Evolutionary conservation across 2,113 vertebrate genomes (phyloP).

Genomic region (Enhydra lutris): DNA sequence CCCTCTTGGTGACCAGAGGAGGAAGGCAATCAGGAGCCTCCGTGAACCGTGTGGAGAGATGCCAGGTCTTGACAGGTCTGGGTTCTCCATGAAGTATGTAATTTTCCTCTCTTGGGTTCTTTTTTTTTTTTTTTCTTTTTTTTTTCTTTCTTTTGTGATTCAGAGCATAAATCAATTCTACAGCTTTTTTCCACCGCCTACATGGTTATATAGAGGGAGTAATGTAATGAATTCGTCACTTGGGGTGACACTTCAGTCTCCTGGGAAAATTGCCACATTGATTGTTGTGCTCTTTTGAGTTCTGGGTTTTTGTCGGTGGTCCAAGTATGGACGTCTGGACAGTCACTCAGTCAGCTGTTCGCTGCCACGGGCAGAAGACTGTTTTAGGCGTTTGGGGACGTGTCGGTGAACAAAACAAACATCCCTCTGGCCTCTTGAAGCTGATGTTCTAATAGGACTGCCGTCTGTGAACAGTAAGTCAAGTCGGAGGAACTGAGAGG

Average conservation of each 20-base stretch:
- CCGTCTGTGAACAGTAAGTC: background rate
- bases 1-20: background rate
- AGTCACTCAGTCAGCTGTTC: background rate
- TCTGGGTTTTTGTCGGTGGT: background rate
- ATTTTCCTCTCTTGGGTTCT: background rate
- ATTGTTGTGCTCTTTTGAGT: background rate
- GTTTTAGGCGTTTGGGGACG: background rate
- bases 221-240: background rate
- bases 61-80: background rate
- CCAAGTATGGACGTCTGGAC: background rate
- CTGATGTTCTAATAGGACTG: background rate
- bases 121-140: background rate
- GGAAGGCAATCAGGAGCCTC: background rate
- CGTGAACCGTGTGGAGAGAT: rapidly evolving
- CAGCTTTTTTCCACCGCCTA: background rate
- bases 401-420: background rate
- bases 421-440: background rate
- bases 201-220: background rate
- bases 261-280: background rate
- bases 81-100: background rate
- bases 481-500: background rate
- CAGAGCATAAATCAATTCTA: background rate
- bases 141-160: background rate
- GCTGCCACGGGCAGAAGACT: too few relatives aligned
- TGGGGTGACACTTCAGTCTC: background rate